Conservation (phyloP, 2,888 invertebrate genomes). For the Cantharis rufa region DNA sequence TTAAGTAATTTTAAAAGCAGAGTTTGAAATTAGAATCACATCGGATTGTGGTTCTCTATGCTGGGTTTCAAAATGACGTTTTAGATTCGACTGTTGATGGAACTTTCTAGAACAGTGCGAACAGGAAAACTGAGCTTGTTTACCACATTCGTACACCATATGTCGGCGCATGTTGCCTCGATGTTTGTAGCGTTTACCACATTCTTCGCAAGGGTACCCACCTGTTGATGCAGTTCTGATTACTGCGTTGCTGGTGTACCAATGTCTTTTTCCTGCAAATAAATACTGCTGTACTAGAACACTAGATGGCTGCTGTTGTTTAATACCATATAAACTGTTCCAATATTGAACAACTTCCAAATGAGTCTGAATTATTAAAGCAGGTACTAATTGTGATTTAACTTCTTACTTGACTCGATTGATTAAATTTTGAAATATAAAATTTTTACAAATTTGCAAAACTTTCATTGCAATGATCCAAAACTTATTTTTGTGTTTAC, state of each 20-base stretch:
- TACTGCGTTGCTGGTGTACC: constrained; percentile 24
- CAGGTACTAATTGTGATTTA: neutral
- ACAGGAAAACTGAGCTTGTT: constrained; percentile 67
- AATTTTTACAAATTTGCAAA: neutral
- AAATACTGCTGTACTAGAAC: constrained; percentile 51
- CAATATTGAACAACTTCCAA: neutral
- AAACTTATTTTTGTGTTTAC: neutral
- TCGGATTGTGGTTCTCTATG: neutral
- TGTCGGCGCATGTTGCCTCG: constrained; percentile 78
- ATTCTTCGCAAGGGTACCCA: constrained; percentile 64
- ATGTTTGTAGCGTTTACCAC: constrained; percentile 82
- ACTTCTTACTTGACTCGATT: neutral
- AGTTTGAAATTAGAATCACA: constrained; percentile 2
- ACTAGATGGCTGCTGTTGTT: constrained; percentile 17
- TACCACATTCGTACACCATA: constrained; percentile 73
- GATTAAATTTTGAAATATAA: neutral
- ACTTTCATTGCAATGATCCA: neutral
- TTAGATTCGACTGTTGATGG: constrained; percentile 56
- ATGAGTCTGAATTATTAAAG: neutral
- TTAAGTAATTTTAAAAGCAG: constrained; percentile 15
- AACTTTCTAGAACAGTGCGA: constrained; percentile 68
- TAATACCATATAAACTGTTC: neutral
- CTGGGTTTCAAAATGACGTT: constrained; percentile 53
- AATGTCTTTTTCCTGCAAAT: constrained; percentile 51
- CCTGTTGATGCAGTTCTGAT: constrained; percentile 15